Evolutionary conservation across 2,113 vertebrate genomes (phyloP).

Genomic region (Stictonetta naevosa): DNA sequence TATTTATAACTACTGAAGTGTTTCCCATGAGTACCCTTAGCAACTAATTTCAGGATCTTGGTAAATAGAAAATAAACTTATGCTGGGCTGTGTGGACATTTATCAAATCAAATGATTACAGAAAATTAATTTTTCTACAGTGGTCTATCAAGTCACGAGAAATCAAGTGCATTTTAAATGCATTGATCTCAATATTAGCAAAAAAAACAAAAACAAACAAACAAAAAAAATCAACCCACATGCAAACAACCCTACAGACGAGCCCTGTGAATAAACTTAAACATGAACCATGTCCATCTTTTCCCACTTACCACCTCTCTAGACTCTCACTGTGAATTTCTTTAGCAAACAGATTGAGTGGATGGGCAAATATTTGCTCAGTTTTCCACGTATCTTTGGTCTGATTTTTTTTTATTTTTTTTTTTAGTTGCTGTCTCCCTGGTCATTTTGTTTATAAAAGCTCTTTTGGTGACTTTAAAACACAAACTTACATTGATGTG

Average conservation of each 20-base stretch:
- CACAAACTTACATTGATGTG: not conserved
- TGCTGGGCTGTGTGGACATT: slow-evolving; percentile 14
- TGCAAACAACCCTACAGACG: not conserved
- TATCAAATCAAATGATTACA: slow-evolving; percentile 60
- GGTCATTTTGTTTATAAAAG: slow-evolving; percentile 24
- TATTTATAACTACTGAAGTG: slow-evolving; percentile 42
- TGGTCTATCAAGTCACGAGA: not conserved
- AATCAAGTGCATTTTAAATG: slow-evolving; percentile 11
- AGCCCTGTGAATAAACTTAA: not conserved
- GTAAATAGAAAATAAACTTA: slow-evolving; percentile 58
- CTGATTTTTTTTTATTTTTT: slow-evolving; percentile 66
- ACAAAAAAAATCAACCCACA: not conserved
- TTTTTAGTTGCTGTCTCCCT: slow-evolving; percentile 65
- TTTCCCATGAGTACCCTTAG: slow-evolving; percentile 44
- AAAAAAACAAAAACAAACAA: not conserved
- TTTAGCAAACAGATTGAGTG: slow-evolving; percentile 75
- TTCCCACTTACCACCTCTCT: slow-evolving; percentile 57
- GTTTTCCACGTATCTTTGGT: slow-evolving; percentile 51
- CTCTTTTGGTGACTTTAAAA: not conserved
- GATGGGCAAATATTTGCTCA: slow-evolving; percentile 75
- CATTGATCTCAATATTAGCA: not conserved
- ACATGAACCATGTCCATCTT: slow-evolving; percentile 20
- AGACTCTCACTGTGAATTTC: slow-evolving; percentile 75
- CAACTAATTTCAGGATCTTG: slow-evolving; percentile 43
- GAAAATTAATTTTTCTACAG: slow-evolving; percentile 45